These are phyloP conservation scores for Alosa alosa DNA, from an alignment of 2,113 vertebrate genomes.

Conservation along the genomic window DNA sequence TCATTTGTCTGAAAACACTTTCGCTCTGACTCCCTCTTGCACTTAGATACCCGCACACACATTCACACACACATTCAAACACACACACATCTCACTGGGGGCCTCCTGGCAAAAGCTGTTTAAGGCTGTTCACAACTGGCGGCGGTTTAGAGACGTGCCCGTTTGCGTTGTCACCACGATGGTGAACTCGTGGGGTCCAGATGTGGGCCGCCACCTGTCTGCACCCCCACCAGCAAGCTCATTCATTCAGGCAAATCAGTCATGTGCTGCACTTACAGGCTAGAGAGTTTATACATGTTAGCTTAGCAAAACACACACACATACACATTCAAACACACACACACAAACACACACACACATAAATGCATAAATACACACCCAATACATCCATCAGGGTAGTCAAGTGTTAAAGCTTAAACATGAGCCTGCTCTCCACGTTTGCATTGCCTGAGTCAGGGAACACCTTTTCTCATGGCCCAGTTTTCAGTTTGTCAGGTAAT, in stretches of 20 bases:
- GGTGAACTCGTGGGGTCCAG: constrained; percentile 60
- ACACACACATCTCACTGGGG: neutral
- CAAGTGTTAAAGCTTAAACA: neutral
- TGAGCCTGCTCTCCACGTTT: neutral
- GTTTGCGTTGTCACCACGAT: neutral
- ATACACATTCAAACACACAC: neutral
- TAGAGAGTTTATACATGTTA: neutral
- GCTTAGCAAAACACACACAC: neutral
- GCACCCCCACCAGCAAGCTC: constrained; percentile 29
- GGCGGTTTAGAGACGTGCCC: neutral
- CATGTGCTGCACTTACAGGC: neutral
- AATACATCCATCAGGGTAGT: neutral
- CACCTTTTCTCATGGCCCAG: neutral
- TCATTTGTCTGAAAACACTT: neutral
- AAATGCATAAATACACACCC: neutral
- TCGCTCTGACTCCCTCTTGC: no score
- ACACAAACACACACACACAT: neutral
- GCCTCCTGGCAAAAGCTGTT: neutral
- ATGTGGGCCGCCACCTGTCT: constrained; percentile 63
- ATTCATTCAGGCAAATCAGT: neutral
- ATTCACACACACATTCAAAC: neutral
- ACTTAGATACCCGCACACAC: no score
- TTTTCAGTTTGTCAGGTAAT: constrained; percentile 17
- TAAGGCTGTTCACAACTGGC: neutral
- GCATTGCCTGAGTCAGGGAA: constrained; percentile 1